A percentile compares a stretch with the other conserved stretches of the same genome.
Evolutionary conservation across 2,888 invertebrate genomes (phyloP).

Genomic region (Pseudeuparius sepicola): DNA sequence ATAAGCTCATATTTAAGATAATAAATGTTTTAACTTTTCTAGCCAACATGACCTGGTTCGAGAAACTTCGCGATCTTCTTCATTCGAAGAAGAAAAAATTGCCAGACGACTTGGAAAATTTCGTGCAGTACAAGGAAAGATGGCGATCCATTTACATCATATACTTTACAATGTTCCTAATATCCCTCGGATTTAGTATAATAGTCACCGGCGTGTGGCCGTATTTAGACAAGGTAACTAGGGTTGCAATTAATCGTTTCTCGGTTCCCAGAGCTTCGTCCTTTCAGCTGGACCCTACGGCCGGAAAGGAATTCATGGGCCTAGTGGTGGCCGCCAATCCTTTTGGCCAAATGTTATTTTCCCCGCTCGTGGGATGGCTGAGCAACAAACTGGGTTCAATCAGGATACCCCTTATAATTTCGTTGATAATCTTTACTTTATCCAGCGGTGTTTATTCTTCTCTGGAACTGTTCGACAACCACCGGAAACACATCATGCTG

Average conservation of each 20-base stretch:
- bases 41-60: conserved; percentile 23
- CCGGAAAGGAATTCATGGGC: conserved; percentile 76
- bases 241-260: too few relatives aligned
- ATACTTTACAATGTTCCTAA: conserved; percentile 84
- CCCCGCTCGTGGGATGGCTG: conserved; percentile 78
- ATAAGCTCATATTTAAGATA: too few relatives aligned
- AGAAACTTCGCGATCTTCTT: conserved; percentile 22
- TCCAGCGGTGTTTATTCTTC: conserved; percentile 67
- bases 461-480: conserved; percentile 56
- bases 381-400: conserved; percentile 64
- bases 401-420: conserved; percentile 59
- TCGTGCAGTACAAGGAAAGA: conserved; percentile 54
- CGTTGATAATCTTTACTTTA: conserved; percentile 59
- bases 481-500: conserved; percentile 64
- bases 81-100: conserved; percentile 21
- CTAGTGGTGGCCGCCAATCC: conserved; percentile 80
- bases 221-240: conserved; percentile 67
- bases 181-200: conserved; percentile 81
- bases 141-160: conserved; percentile 73
- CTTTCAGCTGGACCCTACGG: conserved; percentile 64
- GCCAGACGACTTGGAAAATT: conserved; percentile 51
- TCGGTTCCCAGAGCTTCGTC: too few relatives aligned
- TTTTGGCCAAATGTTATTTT: conserved; percentile 76
- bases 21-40: too few relatives aligned
- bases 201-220: conserved; percentile 84